Base-by-base conservation (phyloP, 64 coral and sea anemone genomes). In the Montipora cactus region DNA sequence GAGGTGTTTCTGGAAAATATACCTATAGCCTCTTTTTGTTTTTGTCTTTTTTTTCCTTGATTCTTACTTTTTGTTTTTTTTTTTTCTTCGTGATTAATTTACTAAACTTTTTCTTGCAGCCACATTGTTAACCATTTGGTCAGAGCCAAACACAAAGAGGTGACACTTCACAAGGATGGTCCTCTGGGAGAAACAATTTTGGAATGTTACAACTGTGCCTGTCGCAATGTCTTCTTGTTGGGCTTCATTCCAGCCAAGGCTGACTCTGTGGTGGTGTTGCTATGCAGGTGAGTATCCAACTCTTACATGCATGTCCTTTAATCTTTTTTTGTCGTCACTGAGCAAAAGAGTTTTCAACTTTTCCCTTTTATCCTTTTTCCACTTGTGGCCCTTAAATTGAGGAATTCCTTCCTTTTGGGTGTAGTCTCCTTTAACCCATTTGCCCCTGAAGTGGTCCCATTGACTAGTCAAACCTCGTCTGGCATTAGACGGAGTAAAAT, bases 171-270 rank as follows among this genome's bases (percentile, higher is more conserved):
- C 53, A 99, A 99, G 59, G 97, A 99, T 77, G 97, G 97, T 44
- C 97, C 97, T 67, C 71, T 99, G 8, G 97, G 97, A 11, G 97
- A 99, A 72, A 99, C 97, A 47, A 88, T 99, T 67, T 76, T 99
- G 25, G 97, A 99, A 67, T 99, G 97, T 58, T 99, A 99, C 86
- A 99, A 99, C 68, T 99, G 97, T 81, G 93, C 95, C 1, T 99
- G 94, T 25, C 95, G 95, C 20, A 99, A 99, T 82, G 97, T 99
- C 4, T 99, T 99, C 77, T 75, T 99, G 15, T 81, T 99, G 52
- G 97, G 97, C 13, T 99, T 99, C 16, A 99, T 99, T 79, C 97
- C 97, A 52, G 97, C 97, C 11, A 99, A 99, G 67, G 97, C 97
- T 45, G 97, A 99, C 69, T 99, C 97, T 59, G 97, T 99, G 21